Base-by-base conservation (phyloP, 2,888 invertebrate genomes). In the Camptogramma bilineatum region DNA sequence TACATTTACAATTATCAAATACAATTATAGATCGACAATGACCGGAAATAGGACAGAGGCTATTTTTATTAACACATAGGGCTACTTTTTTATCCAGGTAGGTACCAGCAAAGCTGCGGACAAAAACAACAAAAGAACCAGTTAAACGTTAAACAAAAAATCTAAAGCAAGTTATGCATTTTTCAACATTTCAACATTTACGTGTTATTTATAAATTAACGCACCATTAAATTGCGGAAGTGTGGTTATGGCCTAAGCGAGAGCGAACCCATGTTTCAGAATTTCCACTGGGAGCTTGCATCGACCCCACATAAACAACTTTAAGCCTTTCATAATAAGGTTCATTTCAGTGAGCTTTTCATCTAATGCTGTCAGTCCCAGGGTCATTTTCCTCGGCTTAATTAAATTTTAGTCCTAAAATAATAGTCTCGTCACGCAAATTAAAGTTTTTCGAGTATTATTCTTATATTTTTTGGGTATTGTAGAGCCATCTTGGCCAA, bases 201-300 rank as follows among this genome's bases (percentile, higher is more conserved):
- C 61, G 61, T 64, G 67, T 71, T 71, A 70, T 68, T 74, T 70
- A 70, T 71, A 73, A 78, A 78, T 77, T 76, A 77, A 75, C 71
- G 66, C 66, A 68, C 75, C 74, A 77, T 80, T 79, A 72, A 70
- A 69, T 64, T 52, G 55, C 9, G 75, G 73, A 69, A 71, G 69
- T 61, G 52, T 62, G 71, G 62, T 67, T 70, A 69, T 71, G 70
- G 66, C 76, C 68, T 72, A 64, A 53, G 71, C 79, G 76, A 84
- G 78, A 83, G 84, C 73, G 72, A 80, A 83, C 78, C 63, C 83
- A 69, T 85, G 84, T 85, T 82, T 72, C 64, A 75, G 73, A 74
- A 78, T 75, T 80, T 75, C 75, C 73, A 69, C 62, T 62, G 73
- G 66, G 70, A 68, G 65, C 31, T 9, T 31, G 34, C 69, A 65